Base-by-base conservation (phyloP, 2,888 invertebrate genomes). In the Xestia xanthographa region DNA sequence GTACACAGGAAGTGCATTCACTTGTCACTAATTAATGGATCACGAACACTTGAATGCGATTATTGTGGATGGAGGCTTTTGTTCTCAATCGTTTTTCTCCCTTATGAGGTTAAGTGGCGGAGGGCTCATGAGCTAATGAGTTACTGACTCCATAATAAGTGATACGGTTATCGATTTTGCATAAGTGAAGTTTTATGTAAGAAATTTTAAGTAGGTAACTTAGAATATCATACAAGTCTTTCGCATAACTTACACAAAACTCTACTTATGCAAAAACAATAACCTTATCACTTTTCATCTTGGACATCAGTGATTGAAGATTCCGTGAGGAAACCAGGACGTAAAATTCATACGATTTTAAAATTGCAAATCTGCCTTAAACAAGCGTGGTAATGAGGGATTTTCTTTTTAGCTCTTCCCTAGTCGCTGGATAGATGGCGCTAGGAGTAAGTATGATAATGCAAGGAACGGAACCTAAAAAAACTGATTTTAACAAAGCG, bases 21-120 rank as follows among this genome's bases (percentile, higher is more conserved):
- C 88, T 88, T 89, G 91, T 85, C 86, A 86, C 88, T 92, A 91
- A 93, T 93, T 92, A 91, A 91, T 88, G 89, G 87, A 86, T 82
- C 87, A 86, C 82, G 86, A 83, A 80, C 72, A 72, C 79, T 82
- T 83, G 83, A 83, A 83, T 85, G 66, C 48, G 82, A 85, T 84
- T 82, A 85, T 82, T 82, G 84, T 82, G 70, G 80, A 82, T 75
- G 79, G 45, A 80, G 66, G 67, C 66, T 83, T 75, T 74, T 72
- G 77, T 74, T 72, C 75, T 73, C 43, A 68, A 82, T 79, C 72
- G 72, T 70, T 87, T 86, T 76, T 66, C 70, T 85, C 77, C 82
- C 63, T 76, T 78, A 75, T 72, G 69, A 79, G 82, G 74, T 77
- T 81, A 72, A 81, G 71, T 74, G 77, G 71, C 26, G 41, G 68